Evolutionary conservation across 1,140 invertebrate species (phyloP).

Genomic region (Drosophila malerkotliana): DNA sequence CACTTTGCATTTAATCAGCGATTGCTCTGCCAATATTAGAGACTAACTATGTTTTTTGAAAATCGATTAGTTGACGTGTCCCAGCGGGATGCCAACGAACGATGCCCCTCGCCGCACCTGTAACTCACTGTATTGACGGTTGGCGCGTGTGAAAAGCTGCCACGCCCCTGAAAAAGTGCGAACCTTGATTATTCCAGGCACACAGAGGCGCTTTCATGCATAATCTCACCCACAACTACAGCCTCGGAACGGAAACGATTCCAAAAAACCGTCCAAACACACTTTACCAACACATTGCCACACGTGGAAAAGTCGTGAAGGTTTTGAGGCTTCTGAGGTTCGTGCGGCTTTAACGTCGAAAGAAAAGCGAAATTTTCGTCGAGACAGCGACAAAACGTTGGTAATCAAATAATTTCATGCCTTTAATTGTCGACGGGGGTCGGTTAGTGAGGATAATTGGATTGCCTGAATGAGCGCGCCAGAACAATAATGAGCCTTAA

Average conservation of each 20-base stretch:
- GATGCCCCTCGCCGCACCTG: neutral
- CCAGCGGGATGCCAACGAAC: slow-evolving; percentile 3
- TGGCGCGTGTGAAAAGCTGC: slow-evolving; percentile 46
- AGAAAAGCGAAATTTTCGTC: slow-evolving; percentile 73
- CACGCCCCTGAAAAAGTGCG: slow-evolving; percentile 30
- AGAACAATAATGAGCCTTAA: slow-evolving; percentile 59
- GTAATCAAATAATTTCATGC: slow-evolving; percentile 79
- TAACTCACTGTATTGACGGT: slow-evolving; percentile 52
- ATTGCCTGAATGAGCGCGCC: slow-evolving; percentile 47
- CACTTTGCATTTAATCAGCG: slow-evolving; percentile 73
- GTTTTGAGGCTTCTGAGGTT: slow-evolving; percentile 3
- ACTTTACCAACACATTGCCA: slow-evolving; percentile 26
- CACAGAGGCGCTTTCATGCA: slow-evolving; percentile 74
- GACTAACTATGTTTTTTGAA: slow-evolving; percentile 66
- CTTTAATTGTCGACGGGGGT: slow-evolving; percentile 63
- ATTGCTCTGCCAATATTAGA: slow-evolving; percentile 42
- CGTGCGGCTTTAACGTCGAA: slow-evolving; percentile 46
- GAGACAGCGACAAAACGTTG: slow-evolving; percentile 62
- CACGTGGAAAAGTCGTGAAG: slow-evolving; percentile 38
- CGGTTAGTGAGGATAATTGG: slow-evolving; percentile 49
- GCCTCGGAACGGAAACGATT: slow-evolving; percentile 16
- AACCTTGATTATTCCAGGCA: slow-evolving; percentile 68
- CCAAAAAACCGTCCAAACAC: slow-evolving; percentile 8
- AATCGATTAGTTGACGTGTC: slow-evolving; percentile 70
- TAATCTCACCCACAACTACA: slow-evolving; percentile 58